These are phyloP conservation scores for Eptesicus fuscus DNA, from an alignment of 2,113 vertebrate genomes.

Conservation along the genomic window DNA sequence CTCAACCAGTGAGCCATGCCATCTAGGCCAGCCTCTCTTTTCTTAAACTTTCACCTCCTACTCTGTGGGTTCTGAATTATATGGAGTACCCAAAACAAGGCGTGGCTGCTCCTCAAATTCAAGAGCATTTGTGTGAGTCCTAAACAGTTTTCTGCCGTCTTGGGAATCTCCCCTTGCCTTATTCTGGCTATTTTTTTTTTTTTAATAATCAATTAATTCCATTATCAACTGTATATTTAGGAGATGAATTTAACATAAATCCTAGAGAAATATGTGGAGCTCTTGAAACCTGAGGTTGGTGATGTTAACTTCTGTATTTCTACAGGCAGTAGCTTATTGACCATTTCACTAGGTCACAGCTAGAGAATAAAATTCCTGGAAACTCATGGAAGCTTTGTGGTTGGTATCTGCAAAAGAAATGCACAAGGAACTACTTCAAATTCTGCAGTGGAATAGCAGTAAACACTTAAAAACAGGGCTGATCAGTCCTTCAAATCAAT, in stretches of 20 bases:
- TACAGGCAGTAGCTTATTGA: background rate
- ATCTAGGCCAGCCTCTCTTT: background rate
- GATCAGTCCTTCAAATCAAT: background rate
- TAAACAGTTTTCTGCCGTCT: background rate
- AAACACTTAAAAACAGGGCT: background rate
- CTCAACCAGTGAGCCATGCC: too few relatives aligned
- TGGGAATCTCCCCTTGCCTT: background rate
- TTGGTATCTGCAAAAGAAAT: background rate
- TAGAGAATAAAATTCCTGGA: background rate
- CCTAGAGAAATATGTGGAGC: background rate
- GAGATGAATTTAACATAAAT: constrained; percentile 4
- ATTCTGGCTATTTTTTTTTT: background rate
- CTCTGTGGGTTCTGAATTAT: background rate
- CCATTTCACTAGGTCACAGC: background rate
- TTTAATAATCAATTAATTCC: constrained; percentile 24
- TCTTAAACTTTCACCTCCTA: background rate
- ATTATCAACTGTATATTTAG: background rate
- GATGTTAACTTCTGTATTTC: background rate
- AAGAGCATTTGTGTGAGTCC: background rate
- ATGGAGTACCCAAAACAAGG: background rate
- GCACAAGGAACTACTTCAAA: background rate
- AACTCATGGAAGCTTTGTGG: background rate
- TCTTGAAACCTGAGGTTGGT: background rate
- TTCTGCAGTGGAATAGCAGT: background rate
- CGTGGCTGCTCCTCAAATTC: background rate